Evolutionary conservation across 2,113 vertebrate species (phyloP), one percentile per base, ranked within the genome.

Genomic region (Hyperopisus bebe): DNA sequence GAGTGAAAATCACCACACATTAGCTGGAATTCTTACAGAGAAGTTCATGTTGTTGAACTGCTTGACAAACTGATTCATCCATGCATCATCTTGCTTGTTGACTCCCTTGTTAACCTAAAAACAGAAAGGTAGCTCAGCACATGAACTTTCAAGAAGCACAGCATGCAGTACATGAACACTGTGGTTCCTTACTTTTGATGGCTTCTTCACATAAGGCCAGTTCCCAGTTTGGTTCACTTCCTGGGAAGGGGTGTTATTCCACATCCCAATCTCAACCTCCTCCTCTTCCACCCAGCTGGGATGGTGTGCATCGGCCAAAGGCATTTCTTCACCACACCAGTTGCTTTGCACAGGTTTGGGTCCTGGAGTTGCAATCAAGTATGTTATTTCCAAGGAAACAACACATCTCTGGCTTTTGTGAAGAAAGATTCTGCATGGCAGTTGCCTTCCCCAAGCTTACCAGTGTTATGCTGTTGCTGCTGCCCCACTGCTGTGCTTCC

Each of bases 261-360:
- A 99, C 97, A 99, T 98, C 91, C 98, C 98, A 55, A 99, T 98
- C 95, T 99, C 98, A 0, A 98, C 97, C 91, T 98, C 98, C 86
- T 98, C 98, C 77, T 99, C 98, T 86, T 98, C 97, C 92, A 98
- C 98, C 98, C 98, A 99, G 96, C 96, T 97, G 86, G 96, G 94
- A 91, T 96, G 94, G 91, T 95, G 95, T 89, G 93, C 93, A 88
- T 95, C 96, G 39, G 94, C 74, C 96, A 97, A 92, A 3, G 97
- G 95, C 92, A 95, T 95, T 2, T 98, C 97, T 39, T 98, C 98
- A 46, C 97, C 96, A 92, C 97, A 96, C 98, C 98, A 99, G 90
- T 96, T 97, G 85, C 97, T 97, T 96, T 97, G 97, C 97, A 98
- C 98, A 96, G 98, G 97, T 96, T 99, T 99, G 85, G 97, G 95